These are phyloP conservation scores for Salmo trutta DNA, from an alignment of 2,797 vertebrate genomes.

Conservation along the genomic window DNA sequence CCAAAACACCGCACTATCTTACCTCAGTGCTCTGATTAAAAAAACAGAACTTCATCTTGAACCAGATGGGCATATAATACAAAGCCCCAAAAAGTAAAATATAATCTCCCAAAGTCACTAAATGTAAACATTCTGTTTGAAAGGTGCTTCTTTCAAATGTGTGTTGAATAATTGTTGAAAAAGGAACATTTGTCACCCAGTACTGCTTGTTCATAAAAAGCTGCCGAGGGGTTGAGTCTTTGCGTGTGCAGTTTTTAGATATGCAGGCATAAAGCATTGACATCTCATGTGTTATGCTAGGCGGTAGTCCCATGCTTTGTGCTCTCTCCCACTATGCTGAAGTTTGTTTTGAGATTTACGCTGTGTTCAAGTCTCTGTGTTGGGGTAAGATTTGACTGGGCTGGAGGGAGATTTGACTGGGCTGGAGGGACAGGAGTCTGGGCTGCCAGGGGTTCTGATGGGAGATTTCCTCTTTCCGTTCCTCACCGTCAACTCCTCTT, in stretches of 20 bases:
- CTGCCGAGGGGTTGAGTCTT: background rate
- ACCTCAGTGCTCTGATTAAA: background rate
- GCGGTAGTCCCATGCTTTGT: background rate
- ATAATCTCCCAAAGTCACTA: conserved; percentile 18
- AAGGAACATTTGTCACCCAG: background rate
- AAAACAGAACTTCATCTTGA: background rate
- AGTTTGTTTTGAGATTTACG: background rate
- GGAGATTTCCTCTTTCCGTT: conserved; percentile 76
- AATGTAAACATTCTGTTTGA: conserved; percentile 40
- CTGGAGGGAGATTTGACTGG: conserved; percentile 37
- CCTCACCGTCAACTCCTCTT: conserved; percentile 83
- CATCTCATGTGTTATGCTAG: background rate
- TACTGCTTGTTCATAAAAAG: conserved; percentile 1
- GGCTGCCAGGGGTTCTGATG: conserved; percentile 50
- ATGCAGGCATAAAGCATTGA: background rate
- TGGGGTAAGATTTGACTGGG: conserved; percentile 19
- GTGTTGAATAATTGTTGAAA: background rate
- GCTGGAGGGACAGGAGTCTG: conserved; percentile 57
- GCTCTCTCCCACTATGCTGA: background rate
- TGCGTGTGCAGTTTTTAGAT: conserved; percentile 1
- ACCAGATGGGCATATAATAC: background rate
- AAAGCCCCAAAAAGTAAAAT: background rate
- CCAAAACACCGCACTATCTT: background rate
- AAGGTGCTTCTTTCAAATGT: conserved; percentile 29
- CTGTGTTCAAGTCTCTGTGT: conserved; percentile 31